Conservation (phyloP, 1,140 invertebrate species). For the Ips typographus region DNA sequence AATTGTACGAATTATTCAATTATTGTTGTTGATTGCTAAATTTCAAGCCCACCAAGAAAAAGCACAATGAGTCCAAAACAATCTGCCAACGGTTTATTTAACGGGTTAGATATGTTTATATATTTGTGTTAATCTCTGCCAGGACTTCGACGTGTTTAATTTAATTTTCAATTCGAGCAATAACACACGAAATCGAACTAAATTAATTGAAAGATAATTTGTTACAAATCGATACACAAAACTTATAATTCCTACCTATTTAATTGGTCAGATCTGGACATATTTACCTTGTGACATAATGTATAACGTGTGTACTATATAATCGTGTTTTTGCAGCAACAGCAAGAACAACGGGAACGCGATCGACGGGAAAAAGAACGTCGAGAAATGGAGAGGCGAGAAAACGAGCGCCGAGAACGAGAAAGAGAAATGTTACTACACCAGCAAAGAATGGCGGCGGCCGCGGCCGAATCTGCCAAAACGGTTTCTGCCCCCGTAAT, state of each 20-base stretch:
- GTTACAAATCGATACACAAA: too few species aligned
- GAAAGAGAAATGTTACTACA: conserved; percentile 61
- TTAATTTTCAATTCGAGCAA: not conserved
- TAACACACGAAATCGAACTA: too few species aligned
- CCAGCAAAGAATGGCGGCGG: conserved; percentile 55
- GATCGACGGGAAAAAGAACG: conserved; percentile 71
- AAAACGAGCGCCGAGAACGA: conserved; percentile 55
- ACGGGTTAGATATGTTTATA: conserved; percentile 6
- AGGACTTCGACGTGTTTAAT: not conserved
- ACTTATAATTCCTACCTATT: too few species aligned
- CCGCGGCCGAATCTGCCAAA: conserved; percentile 51
- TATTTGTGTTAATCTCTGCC: conserved; percentile 13
- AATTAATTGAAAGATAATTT: too few species aligned
- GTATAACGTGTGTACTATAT: not conserved
- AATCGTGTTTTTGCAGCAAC: conserved; percentile 41
- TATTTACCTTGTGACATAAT: too few species aligned
- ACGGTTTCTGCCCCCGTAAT: conserved; percentile 52
- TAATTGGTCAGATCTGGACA: too few species aligned
- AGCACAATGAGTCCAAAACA: conserved; percentile 3
- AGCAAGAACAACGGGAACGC: conserved; percentile 64
- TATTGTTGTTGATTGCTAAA: too few species aligned
- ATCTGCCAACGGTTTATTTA: not conserved
- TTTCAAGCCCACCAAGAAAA: not conserved
- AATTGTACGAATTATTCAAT: too few species aligned
- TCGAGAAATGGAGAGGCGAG: conserved; percentile 67